phyloP scores from a whole-genome alignment of 2,888 invertebrate genomes.

The Chalcosyrphus nemorum region DNA sequence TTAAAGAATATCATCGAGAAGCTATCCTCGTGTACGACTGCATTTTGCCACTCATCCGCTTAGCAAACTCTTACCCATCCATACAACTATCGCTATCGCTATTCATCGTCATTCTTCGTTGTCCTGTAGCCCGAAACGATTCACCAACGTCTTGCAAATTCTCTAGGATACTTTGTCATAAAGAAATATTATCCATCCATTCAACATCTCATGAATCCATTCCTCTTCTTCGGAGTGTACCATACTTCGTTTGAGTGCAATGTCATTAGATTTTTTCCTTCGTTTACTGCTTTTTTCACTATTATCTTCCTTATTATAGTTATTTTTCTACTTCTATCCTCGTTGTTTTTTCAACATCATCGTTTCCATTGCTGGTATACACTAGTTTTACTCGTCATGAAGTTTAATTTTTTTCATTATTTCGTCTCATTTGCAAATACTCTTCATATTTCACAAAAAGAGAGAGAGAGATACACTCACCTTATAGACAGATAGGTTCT shows the following conservation, averaged over 20 bases:
- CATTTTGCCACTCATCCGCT: constrained; percentile 20
- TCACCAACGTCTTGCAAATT: constrained; percentile 51
- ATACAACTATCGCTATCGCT: neutral
- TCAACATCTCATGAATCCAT: constrained; percentile 51
- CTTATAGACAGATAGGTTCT: neutral
- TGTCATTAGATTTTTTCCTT: constrained; percentile 38
- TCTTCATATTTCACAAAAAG: neutral
- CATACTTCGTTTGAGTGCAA: constrained; percentile 39
- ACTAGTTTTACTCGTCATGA: neutral
- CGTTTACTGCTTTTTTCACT: neutral
- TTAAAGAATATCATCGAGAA: constrained; percentile 13
- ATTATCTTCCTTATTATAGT: constrained; percentile 37
- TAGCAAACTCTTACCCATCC: constrained; percentile 6
- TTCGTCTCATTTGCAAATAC: constrained; percentile 12
- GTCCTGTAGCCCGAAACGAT: constrained; percentile 41
- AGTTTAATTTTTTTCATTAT: constrained; percentile 4
- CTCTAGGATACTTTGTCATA: constrained; percentile 48
- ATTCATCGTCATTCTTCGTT: constrained; percentile 31
- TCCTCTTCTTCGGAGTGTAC: constrained; percentile 37
- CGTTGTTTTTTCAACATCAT: constrained; percentile 14
- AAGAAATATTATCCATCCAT: constrained; percentile 54
- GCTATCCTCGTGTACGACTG: neutral
- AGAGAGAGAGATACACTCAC: neutral
- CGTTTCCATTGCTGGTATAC: neutral
- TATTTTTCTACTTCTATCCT: constrained; percentile 22